A percentile compares a stretch with the other conserved stretches of the same genome.
phyloP scores from a whole-genome alignment of 2,797 vertebrate species.

The Jordanella pulchra region DNA sequence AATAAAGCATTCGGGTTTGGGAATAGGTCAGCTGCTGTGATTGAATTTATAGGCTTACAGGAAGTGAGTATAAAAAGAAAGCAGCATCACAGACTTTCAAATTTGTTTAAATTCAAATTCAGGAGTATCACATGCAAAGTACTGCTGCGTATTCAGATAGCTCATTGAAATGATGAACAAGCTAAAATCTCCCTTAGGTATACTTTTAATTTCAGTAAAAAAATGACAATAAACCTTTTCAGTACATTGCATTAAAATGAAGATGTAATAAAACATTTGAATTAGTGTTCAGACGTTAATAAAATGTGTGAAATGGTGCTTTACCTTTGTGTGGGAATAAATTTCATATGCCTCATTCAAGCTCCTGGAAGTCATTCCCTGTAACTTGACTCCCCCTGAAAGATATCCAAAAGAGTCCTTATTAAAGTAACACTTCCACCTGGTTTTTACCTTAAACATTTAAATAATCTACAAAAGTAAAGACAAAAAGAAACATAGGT shows the following conservation, averaged over 20 bases:
- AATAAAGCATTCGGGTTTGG: background rate
- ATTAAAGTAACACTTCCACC: slow-evolving; percentile 26
- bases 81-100: slow-evolving; percentile 7
- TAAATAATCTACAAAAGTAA: background rate
- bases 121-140: slow-evolving; percentile 10
- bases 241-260: background rate
- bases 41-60: background rate
- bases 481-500: background rate
- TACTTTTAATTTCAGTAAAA: background rate
- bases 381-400: slow-evolving; percentile 62
- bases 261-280: background rate
- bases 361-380: slow-evolving; percentile 35
- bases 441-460: slow-evolving; percentile 20
- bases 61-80: background rate
- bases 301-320: background rate
- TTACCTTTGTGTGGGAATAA: slow-evolving; percentile 40
- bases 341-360: slow-evolving; percentile 37
- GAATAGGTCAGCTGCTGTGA: background rate
- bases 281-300: background rate
- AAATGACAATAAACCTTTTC: background rate
- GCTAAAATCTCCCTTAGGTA: background rate
- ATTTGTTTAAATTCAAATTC: slow-evolving; percentile 62
- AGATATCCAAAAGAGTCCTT: slow-evolving; percentile 29
- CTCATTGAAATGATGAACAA: background rate
- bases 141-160: background rate